phyloP scores from a whole-genome alignment of 2,888 invertebrate species.

The Cotesia congregata region DNA sequence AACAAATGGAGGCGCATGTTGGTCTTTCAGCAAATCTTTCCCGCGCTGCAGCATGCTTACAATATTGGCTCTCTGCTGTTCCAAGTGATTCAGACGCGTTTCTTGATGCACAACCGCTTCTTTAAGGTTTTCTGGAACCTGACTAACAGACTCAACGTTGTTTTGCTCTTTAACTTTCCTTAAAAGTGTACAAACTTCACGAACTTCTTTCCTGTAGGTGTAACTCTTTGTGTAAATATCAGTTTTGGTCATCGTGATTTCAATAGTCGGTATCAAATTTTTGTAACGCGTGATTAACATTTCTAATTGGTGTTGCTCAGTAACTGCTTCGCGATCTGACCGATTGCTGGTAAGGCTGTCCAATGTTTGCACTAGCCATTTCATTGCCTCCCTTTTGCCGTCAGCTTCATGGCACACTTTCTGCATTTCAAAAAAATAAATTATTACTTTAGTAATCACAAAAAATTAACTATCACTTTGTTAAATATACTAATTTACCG shows the following conservation, averaged over 20 bases:
- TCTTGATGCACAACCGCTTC: constrained; percentile 87
- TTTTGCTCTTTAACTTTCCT: constrained; percentile 84
- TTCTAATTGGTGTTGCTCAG: constrained; percentile 87
- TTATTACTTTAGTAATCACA: background rate
- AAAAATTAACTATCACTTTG: background rate
- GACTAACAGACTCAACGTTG: constrained; percentile 76
- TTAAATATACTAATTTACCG: constrained; percentile 57
- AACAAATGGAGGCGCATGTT: constrained; percentile 89
- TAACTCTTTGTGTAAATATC: constrained; percentile 94
- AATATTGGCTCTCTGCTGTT: constrained; percentile 86
- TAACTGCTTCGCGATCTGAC: constrained; percentile 83
- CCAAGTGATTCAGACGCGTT: constrained; percentile 84
- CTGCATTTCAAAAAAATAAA: constrained; percentile 70
- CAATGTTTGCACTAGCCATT: constrained; percentile 92
- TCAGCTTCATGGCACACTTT: constrained; percentile 92
- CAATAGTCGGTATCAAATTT: constrained; percentile 91
- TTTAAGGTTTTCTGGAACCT: constrained; percentile 81
- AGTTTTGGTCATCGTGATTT: constrained; percentile 93
- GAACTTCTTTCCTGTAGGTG: constrained; percentile 90
- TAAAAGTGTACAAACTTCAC: constrained; percentile 85
- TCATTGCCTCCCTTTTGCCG: constrained; percentile 92
- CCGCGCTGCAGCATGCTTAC: constrained; percentile 93
- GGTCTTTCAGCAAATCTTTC: constrained; percentile 88
- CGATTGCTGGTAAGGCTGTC: constrained; percentile 88
- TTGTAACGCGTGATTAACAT: constrained; percentile 89